Conservation (phyloP, 2,888 invertebrate species). For the Dasypolia templi region DNA sequence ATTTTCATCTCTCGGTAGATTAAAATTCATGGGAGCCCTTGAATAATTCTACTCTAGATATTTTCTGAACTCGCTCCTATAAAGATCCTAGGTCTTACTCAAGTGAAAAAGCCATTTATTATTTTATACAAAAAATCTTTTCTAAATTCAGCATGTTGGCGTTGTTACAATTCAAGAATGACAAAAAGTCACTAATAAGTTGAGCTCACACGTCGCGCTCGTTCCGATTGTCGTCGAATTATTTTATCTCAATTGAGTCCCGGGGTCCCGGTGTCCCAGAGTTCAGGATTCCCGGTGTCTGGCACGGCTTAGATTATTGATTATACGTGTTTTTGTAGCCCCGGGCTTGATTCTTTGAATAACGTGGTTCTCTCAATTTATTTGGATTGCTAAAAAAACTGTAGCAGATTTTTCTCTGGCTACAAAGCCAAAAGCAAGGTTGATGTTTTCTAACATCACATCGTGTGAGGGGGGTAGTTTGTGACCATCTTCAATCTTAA, state of each 20-base stretch:
- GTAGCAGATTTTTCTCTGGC: neutral
- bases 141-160: slow-evolving; percentile 6
- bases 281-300: slow-evolving; percentile 28
- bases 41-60: too few species aligned
- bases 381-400: neutral
- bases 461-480: neutral
- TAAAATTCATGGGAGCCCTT: too few species aligned
- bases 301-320: slow-evolving; percentile 50
- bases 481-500: neutral
- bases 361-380: slow-evolving; percentile 5
- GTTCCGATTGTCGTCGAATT: slow-evolving; percentile 55
- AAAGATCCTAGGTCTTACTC: neutral
- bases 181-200: slow-evolving; percentile 43
- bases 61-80: neutral
- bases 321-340: slow-evolving; percentile 45
- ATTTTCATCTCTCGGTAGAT: too few species aligned
- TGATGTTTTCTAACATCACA: neutral
- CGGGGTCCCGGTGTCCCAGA: slow-evolving; percentile 14
- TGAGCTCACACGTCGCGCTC: slow-evolving; percentile 44
- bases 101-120: neutral
- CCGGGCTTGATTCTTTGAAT: slow-evolving; percentile 5
- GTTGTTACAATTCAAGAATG: slow-evolving; percentile 10
- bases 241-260: slow-evolving; percentile 58
- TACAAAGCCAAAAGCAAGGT: neutral
- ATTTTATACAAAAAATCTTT: neutral